Base-by-base conservation (phyloP, 2,888 invertebrate genomes). In the Parnassius smintheus region DNA sequence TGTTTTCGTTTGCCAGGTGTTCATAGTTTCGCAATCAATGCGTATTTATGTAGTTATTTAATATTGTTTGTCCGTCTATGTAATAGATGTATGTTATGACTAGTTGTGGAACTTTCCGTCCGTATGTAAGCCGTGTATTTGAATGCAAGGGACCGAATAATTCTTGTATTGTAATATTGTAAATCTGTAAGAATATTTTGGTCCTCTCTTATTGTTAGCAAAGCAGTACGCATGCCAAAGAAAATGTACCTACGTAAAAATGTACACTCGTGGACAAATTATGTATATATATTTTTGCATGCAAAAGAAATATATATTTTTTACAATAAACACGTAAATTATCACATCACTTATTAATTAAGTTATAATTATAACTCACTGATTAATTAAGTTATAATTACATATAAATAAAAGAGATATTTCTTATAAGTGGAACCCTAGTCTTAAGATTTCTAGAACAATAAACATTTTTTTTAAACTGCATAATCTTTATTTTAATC, bases 381-480 rank as follows among this genome's bases (percentile, higher is more conserved):
- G 61, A 80, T 81, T 80, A 79, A 80, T 82, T 73, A 73, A 75
- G 70, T 70, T 1, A 64, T 72, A 72, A 72, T 74, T 71, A 70
- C 70, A 69, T 65, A 65, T 57, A 60, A 64, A 68, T 49, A 58
- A 59, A 58, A 58, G 59, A 64, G 56, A 54, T 62, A 49, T 13
- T 49, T 75, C 69, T 75, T 75, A 72, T 80, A 69, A 81, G 78
- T 76, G 74, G 70, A 77, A 78, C 75, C 83, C 83, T 87, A 87
- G 86, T 86, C 85, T 82, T 88, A 88, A 89, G 88, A 75, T 83
- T 86, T 85, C 79, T 46, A 59, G 49, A 42, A 22, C 18, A 64
- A 53, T 82, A 81, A 83, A 80, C 64, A 50, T 60, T 65, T 65
- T 65, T 64, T 65, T 64, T 64, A 67, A 80, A 76, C 75, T 71